Evolutionary conservation across 2,113 vertebrate species (phyloP).

Genomic region (Tyrannus savana): DNA sequence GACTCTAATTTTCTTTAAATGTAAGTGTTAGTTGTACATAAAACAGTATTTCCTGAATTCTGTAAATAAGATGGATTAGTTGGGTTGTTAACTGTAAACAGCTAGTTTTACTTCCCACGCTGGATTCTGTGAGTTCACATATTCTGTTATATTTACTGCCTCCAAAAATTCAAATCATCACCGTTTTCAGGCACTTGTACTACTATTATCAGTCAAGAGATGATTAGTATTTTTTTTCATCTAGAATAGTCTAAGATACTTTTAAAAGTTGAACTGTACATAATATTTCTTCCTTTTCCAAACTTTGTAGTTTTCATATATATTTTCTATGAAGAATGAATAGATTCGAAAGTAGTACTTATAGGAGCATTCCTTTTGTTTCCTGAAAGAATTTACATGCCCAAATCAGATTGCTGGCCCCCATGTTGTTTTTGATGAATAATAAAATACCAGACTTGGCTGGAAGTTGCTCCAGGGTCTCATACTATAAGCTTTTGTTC

Average conservation of each 20-base stretch:
- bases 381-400: not conserved
- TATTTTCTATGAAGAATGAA: not conserved
- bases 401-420: not conserved
- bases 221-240: not conserved
- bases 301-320: not conserved
- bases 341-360: not conserved
- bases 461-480: conserved; percentile 8
- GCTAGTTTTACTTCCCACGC: fast-evolving
- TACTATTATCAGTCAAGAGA: not conserved
- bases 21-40: not conserved
- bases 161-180: not conserved
- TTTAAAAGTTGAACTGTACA: not conserved
- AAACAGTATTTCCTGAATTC: not conserved
- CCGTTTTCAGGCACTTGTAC: not conserved
- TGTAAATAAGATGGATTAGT: not conserved
- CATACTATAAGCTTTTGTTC: conserved; percentile 21
- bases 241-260: not conserved
- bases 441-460: not conserved
- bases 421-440: not conserved
- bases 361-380: not conserved
- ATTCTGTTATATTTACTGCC: not conserved
- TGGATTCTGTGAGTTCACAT: not conserved
- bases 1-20: not conserved
- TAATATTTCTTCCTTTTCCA: not conserved
- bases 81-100: not conserved